These are phyloP conservation scores for Pempheris klunzingeri DNA, from an alignment of 2,797 vertebrate genomes.

Conservation along the genomic window DNA sequence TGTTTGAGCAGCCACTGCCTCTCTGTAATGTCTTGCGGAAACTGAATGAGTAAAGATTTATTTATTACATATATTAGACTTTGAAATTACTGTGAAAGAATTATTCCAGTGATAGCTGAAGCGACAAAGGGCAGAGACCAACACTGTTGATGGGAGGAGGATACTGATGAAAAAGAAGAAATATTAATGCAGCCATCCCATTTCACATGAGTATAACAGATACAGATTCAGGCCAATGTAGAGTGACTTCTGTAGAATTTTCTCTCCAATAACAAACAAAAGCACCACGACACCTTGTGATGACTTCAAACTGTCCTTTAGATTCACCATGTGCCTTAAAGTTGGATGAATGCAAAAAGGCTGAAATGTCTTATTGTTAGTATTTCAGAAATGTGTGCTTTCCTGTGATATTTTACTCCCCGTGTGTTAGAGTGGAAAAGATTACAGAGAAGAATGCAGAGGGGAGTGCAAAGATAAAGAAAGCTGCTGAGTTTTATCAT, in stretches of 20 bases:
- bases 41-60: no score
- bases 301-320: background rate
- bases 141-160: background rate
- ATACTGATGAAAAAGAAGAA: background rate
- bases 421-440: background rate
- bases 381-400: slow-evolving; percentile 12
- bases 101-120: background rate
- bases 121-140: background rate
- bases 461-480: slow-evolving; percentile 8
- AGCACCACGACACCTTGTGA: background rate
- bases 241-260: background rate
- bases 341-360: background rate
- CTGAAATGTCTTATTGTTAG: background rate
- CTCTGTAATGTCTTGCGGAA: background rate
- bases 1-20: slow-evolving; percentile 15
- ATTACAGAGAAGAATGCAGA: slow-evolving; percentile 14
- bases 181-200: background rate
- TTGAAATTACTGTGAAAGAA: background rate
- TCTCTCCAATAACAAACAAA: background rate
- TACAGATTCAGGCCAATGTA: no score
- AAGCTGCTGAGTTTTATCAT: slow-evolving; percentile 34
- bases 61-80: no score
- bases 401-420: slow-evolving; percentile 11
- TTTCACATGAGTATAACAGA: background rate
- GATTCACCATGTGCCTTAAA: background rate